Base-by-base conservation (phyloP, 2,797 vertebrate genomes). In the Coranthus polyacanthus region DNA sequence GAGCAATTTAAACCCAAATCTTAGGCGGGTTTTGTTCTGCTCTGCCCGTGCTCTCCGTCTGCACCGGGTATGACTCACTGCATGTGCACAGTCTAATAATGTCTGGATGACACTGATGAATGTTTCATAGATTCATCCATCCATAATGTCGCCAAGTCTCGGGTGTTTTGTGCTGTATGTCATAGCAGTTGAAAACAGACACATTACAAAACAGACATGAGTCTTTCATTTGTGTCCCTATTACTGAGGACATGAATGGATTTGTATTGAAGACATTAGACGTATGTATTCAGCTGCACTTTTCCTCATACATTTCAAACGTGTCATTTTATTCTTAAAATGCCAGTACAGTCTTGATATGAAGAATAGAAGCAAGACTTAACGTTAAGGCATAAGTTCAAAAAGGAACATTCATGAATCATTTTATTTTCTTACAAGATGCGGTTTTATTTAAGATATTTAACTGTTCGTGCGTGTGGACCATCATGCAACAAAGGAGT, bases 1-100 rank as follows among this genome's bases (percentile, higher is more conserved):
- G 70, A 72, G 49, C 75, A 58, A 64, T 71, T 75, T 63, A 52
- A 73, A 63, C 45, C 59, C 12, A 68, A 51, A 59, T 72, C 56
- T 71, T 60, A 55, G 57, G 64, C 26, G 45, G 39, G 29, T 53
- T 64, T 47, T 36, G 18, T 11, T 44, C 24, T 60, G 18, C 22
- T 66, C 56, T 43, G 2, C 73, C 43, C 64, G 15, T 16, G 56
- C 53, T 20, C 32, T 36, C 17, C 29, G 51, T 53, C 38, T 47
- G 15, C 7, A 0, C 12, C 18, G 47, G 21, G 26, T 64, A 56
- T 50, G 49, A 75, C 26, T 39, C 46, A 4, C 5, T 49, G 26
- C 9, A 18, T 58, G 45, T 17, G 12, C 11, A 0, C 8, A 13
- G 63, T 13, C 38, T 58, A 17, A 41, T 38, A 38, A 58, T 45